Evolutionary conservation across 2,113 vertebrate species (phyloP), one percentile per base, ranked within the genome.

Genomic region (Ammodytes dubius): DNA sequence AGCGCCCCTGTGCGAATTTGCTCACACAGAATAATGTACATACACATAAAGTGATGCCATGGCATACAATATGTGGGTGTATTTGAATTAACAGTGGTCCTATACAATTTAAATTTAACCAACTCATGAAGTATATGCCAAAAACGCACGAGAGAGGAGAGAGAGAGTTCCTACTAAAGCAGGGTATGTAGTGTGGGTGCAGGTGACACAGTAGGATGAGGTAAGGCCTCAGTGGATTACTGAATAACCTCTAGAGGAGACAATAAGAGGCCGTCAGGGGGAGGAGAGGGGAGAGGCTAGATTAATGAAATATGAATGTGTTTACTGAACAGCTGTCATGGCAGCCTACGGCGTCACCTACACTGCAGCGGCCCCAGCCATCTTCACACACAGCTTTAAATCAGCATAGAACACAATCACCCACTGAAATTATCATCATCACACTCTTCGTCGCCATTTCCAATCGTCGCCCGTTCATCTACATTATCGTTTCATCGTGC

Each of bases 261-360:
- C 88, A 90, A 90, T 89, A 87, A 88, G 83, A 89, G 89, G 74
- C 80, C 49, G 53, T 81, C 70, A 60, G 77, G 70, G 81, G 87
- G 81, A 81, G 70, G 82, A 87, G 86, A 79, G 72, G 61, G 75
- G 63, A 79, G 82, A 85, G 84, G 86, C 77, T 71, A 82, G 61
- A 85, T 86, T 90, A 89, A 93, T 92, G 87, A 94, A 92, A 93
- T 90, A 91, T 92, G 72, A 92, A 93, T 89, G 90, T 91, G 91
- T 92, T 90, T 93, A 90, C 88, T 84, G 83, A 87, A 86, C 74
- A 69, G 83, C 88, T 82, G 90, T 80, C 84, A 87, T 81, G 85
- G 78, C 68, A 65, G 72, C 76, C 70, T 43, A 40, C 83, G 72
- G 72, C 58, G 80, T 87, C 75, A 82, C 77, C 86, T 69, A 46